Evolutionary conservation across 2,888 invertebrate species (phyloP).

Genomic region (Melolontha melolontha): DNA sequence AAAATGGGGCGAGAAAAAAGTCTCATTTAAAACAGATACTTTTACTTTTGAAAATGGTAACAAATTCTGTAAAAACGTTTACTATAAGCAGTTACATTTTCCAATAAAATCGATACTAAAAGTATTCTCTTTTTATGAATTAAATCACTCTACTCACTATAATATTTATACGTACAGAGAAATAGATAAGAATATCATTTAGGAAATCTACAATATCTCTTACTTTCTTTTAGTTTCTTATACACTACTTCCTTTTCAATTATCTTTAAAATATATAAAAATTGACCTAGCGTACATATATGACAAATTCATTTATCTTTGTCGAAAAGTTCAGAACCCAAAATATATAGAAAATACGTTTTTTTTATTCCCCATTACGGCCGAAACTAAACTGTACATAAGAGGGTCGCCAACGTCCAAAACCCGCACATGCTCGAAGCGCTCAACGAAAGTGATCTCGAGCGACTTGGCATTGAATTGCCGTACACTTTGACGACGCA

Average conservation of each 20-base stretch:
- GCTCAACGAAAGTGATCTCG: constrained; percentile 44
- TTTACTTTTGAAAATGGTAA: too few species aligned
- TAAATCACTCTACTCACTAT: too few species aligned
- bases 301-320: constrained; percentile 4
- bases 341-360: constrained; percentile 26
- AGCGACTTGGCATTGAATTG: constrained; percentile 51
- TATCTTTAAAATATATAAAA: constrained; percentile 34
- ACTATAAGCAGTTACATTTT: too few species aligned
- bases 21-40: too few species aligned
- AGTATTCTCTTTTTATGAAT: too few species aligned
- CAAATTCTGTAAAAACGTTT: too few species aligned
- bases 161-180: constrained; percentile 1
- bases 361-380: constrained; percentile 1
- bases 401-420: constrained; percentile 41
- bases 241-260: constrained; percentile 12
- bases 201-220: constrained; percentile 3
- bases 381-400: constrained; percentile 50
- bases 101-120: too few species aligned
- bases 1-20: too few species aligned
- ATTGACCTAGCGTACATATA: constrained; percentile 37
- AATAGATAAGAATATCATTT: constrained; percentile 1
- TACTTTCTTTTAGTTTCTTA: background rate
- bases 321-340: constrained; percentile 27
- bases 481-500: constrained; percentile 76
- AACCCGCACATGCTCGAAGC: constrained; percentile 44